A percentile compares a stretch with the other conserved stretches of the same genome.
Conservation (phyloP, 2,113 vertebrate genomes). For the Mungos mungo region DNA sequence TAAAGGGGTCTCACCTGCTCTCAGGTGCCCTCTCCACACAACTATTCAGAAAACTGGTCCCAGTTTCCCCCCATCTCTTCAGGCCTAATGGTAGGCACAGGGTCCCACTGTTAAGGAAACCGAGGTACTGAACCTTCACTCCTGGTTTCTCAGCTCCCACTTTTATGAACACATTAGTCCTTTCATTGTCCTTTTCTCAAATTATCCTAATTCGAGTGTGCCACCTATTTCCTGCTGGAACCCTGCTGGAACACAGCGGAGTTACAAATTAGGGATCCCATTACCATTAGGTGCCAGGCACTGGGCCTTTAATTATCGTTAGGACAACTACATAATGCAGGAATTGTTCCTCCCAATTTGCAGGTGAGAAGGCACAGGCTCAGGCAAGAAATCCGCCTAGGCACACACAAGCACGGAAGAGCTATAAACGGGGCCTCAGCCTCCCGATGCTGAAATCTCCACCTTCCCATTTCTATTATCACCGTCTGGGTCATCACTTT, state of each 20-base stretch:
- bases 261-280: neutral
- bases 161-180: neutral
- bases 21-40: neutral
- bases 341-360: neutral
- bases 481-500: rapidly evolving
- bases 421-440: neutral
- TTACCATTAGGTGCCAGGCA: neutral
- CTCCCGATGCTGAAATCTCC: neutral
- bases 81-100: neutral
- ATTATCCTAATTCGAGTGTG: neutral
- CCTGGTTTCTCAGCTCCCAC: neutral
- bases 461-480: neutral
- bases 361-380: neutral
- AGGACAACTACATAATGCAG: neutral
- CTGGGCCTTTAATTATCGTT: neutral
- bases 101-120: neutral
- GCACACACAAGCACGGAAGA: neutral
- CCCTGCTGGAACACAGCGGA: neutral
- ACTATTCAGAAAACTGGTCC: no score
- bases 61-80: neutral
- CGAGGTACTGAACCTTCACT: neutral
- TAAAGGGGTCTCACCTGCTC: neutral
- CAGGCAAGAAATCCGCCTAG: neutral
- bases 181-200: neutral
- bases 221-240: neutral